Base-by-base conservation (phyloP, 2,888 invertebrate species). In the Ormyrus thymus region DNA sequence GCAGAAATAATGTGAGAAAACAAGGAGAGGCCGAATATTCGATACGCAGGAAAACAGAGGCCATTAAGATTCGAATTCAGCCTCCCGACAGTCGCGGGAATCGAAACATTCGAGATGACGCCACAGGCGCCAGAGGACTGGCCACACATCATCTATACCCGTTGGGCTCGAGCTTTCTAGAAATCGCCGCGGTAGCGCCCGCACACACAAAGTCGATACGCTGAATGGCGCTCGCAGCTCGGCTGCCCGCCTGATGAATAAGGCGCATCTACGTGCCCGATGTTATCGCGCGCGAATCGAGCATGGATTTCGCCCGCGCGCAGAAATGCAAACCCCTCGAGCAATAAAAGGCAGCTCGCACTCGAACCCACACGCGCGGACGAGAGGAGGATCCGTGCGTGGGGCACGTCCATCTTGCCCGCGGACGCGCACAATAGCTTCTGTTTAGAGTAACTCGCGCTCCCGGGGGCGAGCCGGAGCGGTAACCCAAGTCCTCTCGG, bases 361-460 rank as follows among this genome's bases (percentile, higher is more conserved):
- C 43, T 7, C 50, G 53, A 45, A 13, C 56, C 56, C 59, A 48
- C 73, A 62, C 68, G 55, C 45, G 9, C 62, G 4, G 29, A 29
- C 29, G 72, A 61, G 46, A 61, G 45, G 29, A 50, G 10, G 48
- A 48, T 83, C 82, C 84, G 82, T 84, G 85, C 85, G 82, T 83
- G 85, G 85, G 86, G 86, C 83, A 86, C 86, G 89, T 88, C 84
- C 89, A 85, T 89, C 88, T 88, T 85, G 73, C 83, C 71, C 79
- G 85, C 82, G 86, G 85, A 86, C 86, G 85, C 86, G 87, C 86
- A 90, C 89, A 90, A 89, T 89, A 87, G 89, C 89, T 89, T 88
- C 88, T 89, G 88, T 81, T 82, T 79, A 77, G 81, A 74, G 80
- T 68, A 70, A 45, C 64, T 62, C 68, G 69, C 74, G 48, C 80